Evolutionary conservation across 1,140 invertebrate genomes (phyloP).

Genomic region (Drosophila funebris): DNA sequence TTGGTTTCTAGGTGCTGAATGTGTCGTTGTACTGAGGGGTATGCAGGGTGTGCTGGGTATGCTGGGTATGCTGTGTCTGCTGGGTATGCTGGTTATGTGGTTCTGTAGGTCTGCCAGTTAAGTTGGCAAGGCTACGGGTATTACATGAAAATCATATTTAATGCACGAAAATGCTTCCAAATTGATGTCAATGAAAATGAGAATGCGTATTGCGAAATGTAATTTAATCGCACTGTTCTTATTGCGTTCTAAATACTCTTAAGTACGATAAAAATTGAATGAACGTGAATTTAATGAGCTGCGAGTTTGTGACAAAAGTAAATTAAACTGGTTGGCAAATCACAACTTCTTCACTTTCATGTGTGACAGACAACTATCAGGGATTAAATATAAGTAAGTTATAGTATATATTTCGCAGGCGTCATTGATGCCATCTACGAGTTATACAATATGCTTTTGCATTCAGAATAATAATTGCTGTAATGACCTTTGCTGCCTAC

Average conservation of each 20-base stretch:
- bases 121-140: background rate
- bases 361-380: too few species aligned
- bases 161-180: slow-evolving; percentile 5
- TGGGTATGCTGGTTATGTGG: background rate
- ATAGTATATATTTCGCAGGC: background rate
- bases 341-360: too few species aligned
- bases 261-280: slow-evolving; percentile 4
- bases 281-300: background rate
- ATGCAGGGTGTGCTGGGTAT: too few species aligned
- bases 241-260: slow-evolving; percentile 7
- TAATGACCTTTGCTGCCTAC: background rate
- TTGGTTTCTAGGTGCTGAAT: background rate
- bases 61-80: background rate
- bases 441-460: background rate
- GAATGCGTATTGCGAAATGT: background rate
- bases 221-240: background rate
- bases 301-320: too few species aligned
- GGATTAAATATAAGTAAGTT: too few species aligned
- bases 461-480: background rate
- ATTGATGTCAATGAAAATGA: background rate
- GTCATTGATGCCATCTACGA: background rate
- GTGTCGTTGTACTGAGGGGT: background rate
- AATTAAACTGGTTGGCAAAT: too few species aligned
- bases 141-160: slow-evolving; percentile 27
- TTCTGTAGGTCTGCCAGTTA: background rate